Evolutionary conservation across 1,140 invertebrate genomes (phyloP).

Genomic region (Thaumetopoea pityocampa): DNA sequence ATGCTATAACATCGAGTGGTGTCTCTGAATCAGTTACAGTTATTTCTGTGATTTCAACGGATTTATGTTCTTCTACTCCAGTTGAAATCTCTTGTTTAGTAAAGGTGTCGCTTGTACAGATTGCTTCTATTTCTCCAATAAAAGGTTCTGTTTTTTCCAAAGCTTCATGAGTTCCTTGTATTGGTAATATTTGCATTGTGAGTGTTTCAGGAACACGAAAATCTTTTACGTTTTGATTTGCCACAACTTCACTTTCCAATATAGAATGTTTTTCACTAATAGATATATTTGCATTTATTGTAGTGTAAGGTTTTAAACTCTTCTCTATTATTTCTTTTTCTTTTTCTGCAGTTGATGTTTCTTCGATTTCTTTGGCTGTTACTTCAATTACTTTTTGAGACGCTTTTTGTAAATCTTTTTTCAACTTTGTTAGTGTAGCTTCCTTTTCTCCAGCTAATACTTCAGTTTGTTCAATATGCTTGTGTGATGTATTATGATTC

Average conservation of each 20-base stretch:
- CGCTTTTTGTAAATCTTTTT: slow-evolving; percentile 26
- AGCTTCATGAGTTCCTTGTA: slow-evolving; percentile 39
- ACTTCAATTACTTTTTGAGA: slow-evolving; percentile 27
- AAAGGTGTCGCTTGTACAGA: slow-evolving; percentile 9
- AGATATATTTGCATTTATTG: slow-evolving; percentile 20
- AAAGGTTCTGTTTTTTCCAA: slow-evolving; percentile 36
- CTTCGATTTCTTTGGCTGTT: slow-evolving; percentile 35
- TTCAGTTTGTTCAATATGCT: slow-evolving; percentile 37
- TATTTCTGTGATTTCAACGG: slow-evolving; percentile 44
- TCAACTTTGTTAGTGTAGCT: slow-evolving; percentile 17
- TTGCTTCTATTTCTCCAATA: slow-evolving; percentile 41
- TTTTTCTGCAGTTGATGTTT: slow-evolving; percentile 40
- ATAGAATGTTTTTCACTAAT: slow-evolving; percentile 40
- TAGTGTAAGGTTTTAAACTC: slow-evolving; percentile 9
- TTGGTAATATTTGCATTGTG: slow-evolving; percentile 23
- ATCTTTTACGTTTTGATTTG: slow-evolving; percentile 35
- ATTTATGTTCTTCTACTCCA: slow-evolving; percentile 35
- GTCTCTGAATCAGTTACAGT: slow-evolving; percentile 36
- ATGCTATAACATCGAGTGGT: slow-evolving; percentile 11
- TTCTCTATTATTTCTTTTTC: slow-evolving; percentile 33
- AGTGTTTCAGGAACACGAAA: slow-evolving; percentile 21
- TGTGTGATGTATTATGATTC: slow-evolving; percentile 29
- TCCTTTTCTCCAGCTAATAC: slow-evolving; percentile 43
- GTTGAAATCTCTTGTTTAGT: slow-evolving; percentile 18
- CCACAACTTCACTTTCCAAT: slow-evolving; percentile 35